Conservation (phyloP, 2,888 invertebrate species). For the Melipona beecheii region DNA sequence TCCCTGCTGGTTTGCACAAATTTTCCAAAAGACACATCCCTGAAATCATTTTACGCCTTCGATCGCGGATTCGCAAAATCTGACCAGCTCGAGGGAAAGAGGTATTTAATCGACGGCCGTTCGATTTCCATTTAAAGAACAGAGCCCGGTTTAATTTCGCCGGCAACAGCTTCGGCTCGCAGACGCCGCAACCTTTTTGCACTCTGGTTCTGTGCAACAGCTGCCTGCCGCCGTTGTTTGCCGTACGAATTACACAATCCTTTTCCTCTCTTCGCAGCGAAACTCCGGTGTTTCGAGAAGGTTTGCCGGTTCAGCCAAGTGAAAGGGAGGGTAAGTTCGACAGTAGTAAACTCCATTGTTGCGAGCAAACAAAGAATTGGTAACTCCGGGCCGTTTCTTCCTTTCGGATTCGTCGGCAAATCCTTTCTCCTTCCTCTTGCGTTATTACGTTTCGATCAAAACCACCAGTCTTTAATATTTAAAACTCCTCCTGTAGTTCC, state of each 20-base stretch:
- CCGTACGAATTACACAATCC: constrained; percentile 56
- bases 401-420: neutral
- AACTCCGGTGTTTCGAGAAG: constrained; percentile 35
- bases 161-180: constrained; percentile 29
- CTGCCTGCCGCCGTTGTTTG: constrained; percentile 43
- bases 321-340: constrained; percentile 16
- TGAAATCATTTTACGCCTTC: neutral
- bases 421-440: neutral
- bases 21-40: neutral
- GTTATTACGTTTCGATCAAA: neutral
- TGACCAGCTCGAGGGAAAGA: neutral
- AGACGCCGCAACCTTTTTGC: constrained; percentile 33
- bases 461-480: neutral
- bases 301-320: constrained; percentile 20
- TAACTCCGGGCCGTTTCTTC: neutral
- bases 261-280: constrained; percentile 22
- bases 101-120: constrained; percentile 8
- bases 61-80: neutral
- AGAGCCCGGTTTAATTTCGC: constrained; percentile 30
- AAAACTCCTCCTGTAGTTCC: no score
- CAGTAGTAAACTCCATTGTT: constrained; percentile 36
- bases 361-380: constrained; percentile 46
- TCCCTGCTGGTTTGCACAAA: neutral
- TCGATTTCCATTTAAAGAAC: constrained; percentile 39
- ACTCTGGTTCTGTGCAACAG: constrained; percentile 36